Evolutionary conservation across 2,888 invertebrate species (phyloP), one percentile per base, ranked within the genome.

Genomic region (Vanessa cardui): DNA sequence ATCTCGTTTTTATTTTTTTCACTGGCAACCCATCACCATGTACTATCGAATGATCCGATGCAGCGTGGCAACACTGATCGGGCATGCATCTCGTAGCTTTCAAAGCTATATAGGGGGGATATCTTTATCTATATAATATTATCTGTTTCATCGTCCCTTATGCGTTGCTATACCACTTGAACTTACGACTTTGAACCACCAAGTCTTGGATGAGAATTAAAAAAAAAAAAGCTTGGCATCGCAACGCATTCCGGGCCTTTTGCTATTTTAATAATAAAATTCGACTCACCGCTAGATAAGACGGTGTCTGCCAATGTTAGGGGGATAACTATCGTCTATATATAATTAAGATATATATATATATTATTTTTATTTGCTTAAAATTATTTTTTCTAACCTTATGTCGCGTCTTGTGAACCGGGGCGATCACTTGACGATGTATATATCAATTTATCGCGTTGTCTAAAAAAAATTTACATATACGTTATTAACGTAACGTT

Each of bases 371-470:
- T 71, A 77, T 79, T 80, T 78, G 77, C 86, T 88, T 87, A 88
- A 85, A 84, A 76, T 71, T 83, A 82, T 83, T 54, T 83, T 54
- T 77, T 89, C 89, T 90, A 89, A 90, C 89, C 89, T 90, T 89
- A 84, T 79, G 71, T 75, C 79, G 76, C 77, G 78, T 82, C 82
- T 76, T 81, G 79, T 77, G 79, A 75, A 73, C 77, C 75, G 80
- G 81, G 76, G 82, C 85, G 86, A 80, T 82, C 85, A 83, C 80
- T 87, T 87, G 89, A 85, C 80, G 84, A 80, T 66, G 63, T 33
- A 31, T 59, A 63, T 3, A 16, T 6, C 12, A 16, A n/a, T 26
- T 31, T 54, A 21, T 7, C 26, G 31, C 7, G n/a, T 2, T n/a
- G 6, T 54, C 16, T 31, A 54, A 31, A 31, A 54, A 15, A 26